Evolutionary conservation across 2,113 vertebrate genomes (phyloP).

Genomic region (Aegotheles bennettii): DNA sequence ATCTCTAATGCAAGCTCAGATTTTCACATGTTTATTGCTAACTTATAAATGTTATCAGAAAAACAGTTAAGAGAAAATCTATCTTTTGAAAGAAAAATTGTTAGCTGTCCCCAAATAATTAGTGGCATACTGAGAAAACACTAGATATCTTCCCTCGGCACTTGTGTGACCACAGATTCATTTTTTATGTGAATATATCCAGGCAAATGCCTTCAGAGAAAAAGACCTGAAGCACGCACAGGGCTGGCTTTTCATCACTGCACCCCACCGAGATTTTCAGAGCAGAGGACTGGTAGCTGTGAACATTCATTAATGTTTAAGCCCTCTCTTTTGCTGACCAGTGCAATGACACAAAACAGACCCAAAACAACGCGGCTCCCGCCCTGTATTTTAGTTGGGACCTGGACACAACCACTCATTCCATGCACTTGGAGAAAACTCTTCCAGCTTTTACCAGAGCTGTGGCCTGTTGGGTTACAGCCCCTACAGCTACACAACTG

Average conservation of each 20-base stretch:
- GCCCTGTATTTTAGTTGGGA: neutral
- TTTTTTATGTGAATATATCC: neutral
- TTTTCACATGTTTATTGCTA: neutral
- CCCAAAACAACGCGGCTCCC: neutral
- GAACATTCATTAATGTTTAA: neutral
- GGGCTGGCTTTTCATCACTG: neutral
- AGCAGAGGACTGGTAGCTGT: neutral
- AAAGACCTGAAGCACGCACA: rapidly evolving
- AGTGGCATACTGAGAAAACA: neutral
- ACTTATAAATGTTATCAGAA: neutral
- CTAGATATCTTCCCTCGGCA: neutral
- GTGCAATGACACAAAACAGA: neutral
- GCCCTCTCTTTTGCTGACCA: neutral
- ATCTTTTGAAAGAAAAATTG: neutral
- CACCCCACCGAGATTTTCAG: neutral
- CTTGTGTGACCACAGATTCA: neutral
- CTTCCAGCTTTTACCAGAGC: neutral
- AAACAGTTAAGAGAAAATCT: neutral
- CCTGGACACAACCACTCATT: rapidly evolving
- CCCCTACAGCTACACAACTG: neutral
- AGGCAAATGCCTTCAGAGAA: neutral
- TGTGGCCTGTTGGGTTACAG: neutral
- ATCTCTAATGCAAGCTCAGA: neutral
- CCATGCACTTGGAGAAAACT: rapidly evolving
- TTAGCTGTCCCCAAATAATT: neutral